Evolutionary conservation across 2,113 vertebrate genomes (phyloP), one percentile per base, ranked within the genome.

Genomic region (Gymnorhina tibicen): DNA sequence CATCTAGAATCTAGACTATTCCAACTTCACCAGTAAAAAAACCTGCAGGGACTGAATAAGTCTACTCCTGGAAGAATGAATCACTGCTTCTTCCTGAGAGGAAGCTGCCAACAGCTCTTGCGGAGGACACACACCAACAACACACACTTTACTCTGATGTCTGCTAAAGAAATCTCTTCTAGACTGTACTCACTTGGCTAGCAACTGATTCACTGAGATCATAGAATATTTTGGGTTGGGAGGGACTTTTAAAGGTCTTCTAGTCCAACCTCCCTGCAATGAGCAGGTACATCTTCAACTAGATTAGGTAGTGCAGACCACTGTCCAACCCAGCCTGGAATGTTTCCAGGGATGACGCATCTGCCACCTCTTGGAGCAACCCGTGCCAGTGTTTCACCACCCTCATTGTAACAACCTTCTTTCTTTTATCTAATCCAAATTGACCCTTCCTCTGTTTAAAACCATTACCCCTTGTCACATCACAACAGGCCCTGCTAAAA

Each of bases 41-140:
- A 6, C 0, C n/a, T 75, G 60, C 58, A 87, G 53, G 37, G 76
- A 60, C 52, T 69, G 62, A 4, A 0, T 85, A 74, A 89, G 19
- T 47, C 82, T 93, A 75, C 94, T 92, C 56, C 76, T 95, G 84
- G 52, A 96, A 89, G 74, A 89, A 89, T 89, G 77, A 89, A 94
- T 95, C 95, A 94, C n/a, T 91, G 10, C 52, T 81, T 84, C 86
- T 91, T 91, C 77, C 89, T 81, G 55, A 85, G 47, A 67, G 49
- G 64, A 89, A 89, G 89, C 87, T 93, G 91, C 78, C 94, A 95
- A 42, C 91, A 94, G 75, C 72, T 80, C 85, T 86, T 83, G 79
- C 7, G 42, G 88, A 85, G 82, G 67, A 93, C 72, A 91, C 66
- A 50, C 70, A 63, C 79, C 85, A 93, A 87, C 77, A 88, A 63